Evolutionary conservation across 2,113 vertebrate species (phyloP).

Genomic region (Eurystomus gularis): DNA sequence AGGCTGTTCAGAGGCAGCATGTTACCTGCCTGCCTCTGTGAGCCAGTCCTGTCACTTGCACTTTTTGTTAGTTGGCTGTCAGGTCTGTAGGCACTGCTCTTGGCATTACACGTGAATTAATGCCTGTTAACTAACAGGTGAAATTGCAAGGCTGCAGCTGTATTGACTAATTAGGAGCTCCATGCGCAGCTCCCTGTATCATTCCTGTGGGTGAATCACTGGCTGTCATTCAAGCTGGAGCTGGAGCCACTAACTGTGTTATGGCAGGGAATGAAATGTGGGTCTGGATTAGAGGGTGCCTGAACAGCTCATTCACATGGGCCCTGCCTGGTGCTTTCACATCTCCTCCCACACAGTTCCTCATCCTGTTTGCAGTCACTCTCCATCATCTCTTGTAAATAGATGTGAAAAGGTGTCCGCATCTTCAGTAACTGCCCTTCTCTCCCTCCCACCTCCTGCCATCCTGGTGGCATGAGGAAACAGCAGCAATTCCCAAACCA

Average conservation of each 20-base stretch:
- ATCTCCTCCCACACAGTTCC: neutral
- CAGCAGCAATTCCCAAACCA: neutral
- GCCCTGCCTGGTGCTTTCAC: neutral
- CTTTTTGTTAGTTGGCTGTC: neutral
- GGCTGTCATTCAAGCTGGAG: neutral
- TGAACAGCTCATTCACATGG: constrained; percentile 9
- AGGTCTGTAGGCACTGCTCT: neutral
- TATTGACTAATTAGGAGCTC: neutral
- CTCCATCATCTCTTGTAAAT: neutral
- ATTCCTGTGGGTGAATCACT: neutral
- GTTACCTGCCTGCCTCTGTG: neutral
- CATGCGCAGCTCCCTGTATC: neutral
- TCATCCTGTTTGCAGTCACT: neutral
- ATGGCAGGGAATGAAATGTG: neutral
- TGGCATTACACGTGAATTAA: neutral
- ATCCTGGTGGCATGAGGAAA: rapidly evolving
- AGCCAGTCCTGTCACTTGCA: neutral
- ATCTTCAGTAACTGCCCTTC: neutral
- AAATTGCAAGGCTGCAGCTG: neutral
- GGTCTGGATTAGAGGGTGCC: neutral
- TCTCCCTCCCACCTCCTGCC: neutral
- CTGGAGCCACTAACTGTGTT: neutral
- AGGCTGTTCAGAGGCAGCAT: neutral
- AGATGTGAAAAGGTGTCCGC: neutral
- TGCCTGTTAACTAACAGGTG: neutral